These are phyloP conservation scores for Teinopalpus imperialis DNA, from an alignment of 2,888 invertebrate genomes.

Conservation along the genomic window DNA sequence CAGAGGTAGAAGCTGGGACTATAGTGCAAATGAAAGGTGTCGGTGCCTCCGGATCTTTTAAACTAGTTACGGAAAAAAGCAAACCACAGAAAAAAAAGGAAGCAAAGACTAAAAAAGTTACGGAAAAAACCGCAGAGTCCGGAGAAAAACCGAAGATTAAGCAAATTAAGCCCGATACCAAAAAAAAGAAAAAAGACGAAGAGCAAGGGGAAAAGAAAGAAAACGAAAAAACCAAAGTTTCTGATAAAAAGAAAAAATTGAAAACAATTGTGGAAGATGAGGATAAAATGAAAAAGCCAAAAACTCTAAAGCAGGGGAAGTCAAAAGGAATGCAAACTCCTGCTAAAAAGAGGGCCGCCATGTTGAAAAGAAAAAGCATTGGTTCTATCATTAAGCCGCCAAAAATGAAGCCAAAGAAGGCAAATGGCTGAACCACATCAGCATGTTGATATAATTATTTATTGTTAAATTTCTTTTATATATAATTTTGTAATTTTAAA, in stretches of 20 bases:
- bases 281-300: constrained; percentile 28
- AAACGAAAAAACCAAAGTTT: constrained; percentile 14
- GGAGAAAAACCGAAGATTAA: constrained; percentile 26
- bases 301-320: constrained; percentile 32
- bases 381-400: constrained; percentile 67
- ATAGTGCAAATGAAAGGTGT: constrained; percentile 60
- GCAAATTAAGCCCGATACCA: constrained; percentile 8
- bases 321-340: constrained; percentile 38
- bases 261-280: constrained; percentile 18
- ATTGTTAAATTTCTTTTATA: too few relatives aligned
- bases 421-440: constrained; percentile 18
- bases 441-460: too few relatives aligned
- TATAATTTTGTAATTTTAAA: too few relatives aligned
- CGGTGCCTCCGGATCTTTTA: constrained; percentile 66
- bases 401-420: constrained; percentile 66
- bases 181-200: constrained; percentile 9
- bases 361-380: constrained; percentile 62
- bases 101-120: constrained; percentile 31
- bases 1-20: constrained; percentile 53
- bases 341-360: constrained; percentile 46
- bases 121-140: constrained; percentile 13
- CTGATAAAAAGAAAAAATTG: constrained; percentile 7
- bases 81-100: constrained; percentile 39
- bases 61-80: constrained; percentile 44
- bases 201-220: constrained; percentile 23